Base-by-base conservation (phyloP, 2,888 invertebrate species). In the Tachystola acroxantha region DNA sequence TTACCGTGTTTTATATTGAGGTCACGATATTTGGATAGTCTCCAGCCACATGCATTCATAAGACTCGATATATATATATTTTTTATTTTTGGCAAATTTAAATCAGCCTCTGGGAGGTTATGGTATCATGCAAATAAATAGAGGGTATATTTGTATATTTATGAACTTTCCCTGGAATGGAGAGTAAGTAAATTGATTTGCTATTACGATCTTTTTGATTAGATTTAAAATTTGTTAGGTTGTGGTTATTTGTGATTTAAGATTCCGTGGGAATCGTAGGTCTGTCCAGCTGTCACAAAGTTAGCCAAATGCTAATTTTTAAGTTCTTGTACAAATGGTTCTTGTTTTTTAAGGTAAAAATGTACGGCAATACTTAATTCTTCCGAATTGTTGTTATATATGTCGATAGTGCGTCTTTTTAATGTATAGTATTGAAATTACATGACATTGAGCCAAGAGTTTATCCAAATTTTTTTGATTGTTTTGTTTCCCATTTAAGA, bases 291-390 rank as follows among this genome's bases (percentile, higher is more conserved):
- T 63, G 69, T 80, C 81, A 75, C 78, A 72, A 77, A 71, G 50
- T 69, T 77, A 80, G 79, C 81, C 81, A 78, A 80, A 80, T 72
- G 77, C 72, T 70, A 37, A 63, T 61, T 64, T 48, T 66, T 77
- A 68, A 64, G 66, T 73, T 76, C 70, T 76, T 81, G 76, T 80
- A 76, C 70, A 78, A 77, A 77, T 50, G 36, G 38, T 58, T 57
- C 55, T 64, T 62, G 67, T 58, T 65, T 68, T 60, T 59, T 58
- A 60, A 57, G 44, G 54, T 71, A 62, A 55, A n/a, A 16, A 60
- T 28, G 54, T 64, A 73, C 64, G 71, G 84, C 84, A 84, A 82
- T 85, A 82, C 65, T 66, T 72, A 46, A 65, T 65, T 81, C 84
- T 85, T 85, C 84, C 84, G 73, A 78, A 72, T 72, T 70, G 68